phyloP scores from a whole-genome alignment of 1,140 invertebrate genomes.

The Drosophila auraria region DNA sequence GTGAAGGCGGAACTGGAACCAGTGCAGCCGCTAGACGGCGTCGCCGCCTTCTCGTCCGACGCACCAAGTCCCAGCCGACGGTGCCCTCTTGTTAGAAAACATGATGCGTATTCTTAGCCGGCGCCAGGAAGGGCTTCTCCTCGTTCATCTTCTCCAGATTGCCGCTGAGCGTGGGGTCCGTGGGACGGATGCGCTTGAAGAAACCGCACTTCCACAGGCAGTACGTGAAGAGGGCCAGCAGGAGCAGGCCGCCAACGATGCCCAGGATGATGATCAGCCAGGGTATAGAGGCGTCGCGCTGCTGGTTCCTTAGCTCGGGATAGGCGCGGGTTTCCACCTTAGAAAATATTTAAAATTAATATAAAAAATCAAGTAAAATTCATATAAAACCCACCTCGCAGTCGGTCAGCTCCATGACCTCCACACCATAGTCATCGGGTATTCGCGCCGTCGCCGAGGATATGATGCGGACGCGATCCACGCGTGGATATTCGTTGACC shows the following conservation, averaged over 20 bases:
- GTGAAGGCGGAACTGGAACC: conserved; percentile 13
- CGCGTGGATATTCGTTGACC: conserved; percentile 93
- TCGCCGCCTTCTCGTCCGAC: conserved; percentile 58
- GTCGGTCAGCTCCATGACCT: conserved; percentile 89
- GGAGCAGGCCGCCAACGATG: conserved; percentile 91
- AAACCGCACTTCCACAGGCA: conserved; percentile 94
- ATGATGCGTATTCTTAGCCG: conserved; percentile 60
- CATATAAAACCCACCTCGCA: conserved; percentile 86
- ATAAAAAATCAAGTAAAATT: neutral
- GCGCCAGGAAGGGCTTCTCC: conserved; percentile 86
- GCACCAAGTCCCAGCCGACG: conserved; percentile 82
- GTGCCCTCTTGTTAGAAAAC: conserved; percentile 85
- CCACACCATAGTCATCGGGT: conserved; percentile 89
- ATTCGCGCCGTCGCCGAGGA: conserved; percentile 92
- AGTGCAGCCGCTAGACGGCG: conserved; percentile 43
- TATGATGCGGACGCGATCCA: conserved; percentile 92
- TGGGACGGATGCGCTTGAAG: conserved; percentile 92
- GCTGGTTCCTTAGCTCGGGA: conserved; percentile 90
- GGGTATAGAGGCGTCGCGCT: conserved; percentile 89
- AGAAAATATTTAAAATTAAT: neutral
- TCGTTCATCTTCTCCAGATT: conserved; percentile 92
- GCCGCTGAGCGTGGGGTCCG: conserved; percentile 92
- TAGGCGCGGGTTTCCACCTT: conserved; percentile 93
- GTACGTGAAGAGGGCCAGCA: conserved; percentile 91
- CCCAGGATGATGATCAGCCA: conserved; percentile 94